These are phyloP conservation scores for Calliopum simillimum DNA, from an alignment of 2,888 invertebrate species.

Conservation along the genomic window DNA sequence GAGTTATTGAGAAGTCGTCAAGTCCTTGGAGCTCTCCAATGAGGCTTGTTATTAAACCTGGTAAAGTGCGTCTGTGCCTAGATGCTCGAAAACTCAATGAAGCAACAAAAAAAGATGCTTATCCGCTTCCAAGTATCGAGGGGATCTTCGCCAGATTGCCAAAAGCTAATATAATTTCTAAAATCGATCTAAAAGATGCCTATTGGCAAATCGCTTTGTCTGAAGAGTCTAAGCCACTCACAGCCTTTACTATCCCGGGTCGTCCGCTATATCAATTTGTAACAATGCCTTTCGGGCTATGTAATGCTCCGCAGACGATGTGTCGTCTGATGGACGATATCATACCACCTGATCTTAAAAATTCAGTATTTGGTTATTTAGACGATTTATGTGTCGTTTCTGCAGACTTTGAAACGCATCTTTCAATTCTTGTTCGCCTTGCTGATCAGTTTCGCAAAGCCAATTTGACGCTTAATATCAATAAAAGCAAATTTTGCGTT, in stretches of 20 bases:
- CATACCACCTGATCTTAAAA: conserved; percentile 15
- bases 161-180: conserved; percentile 33
- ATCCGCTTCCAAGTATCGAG: conserved; percentile 39
- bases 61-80: conserved; percentile 35
- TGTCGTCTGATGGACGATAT: conserved; percentile 25
- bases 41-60: conserved; percentile 34
- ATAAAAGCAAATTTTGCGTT: conserved; percentile 42
- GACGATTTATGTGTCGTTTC: conserved; percentile 32
- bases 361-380: conserved; percentile 31
- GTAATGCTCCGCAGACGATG: conserved; percentile 41
- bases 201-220: conserved; percentile 37
- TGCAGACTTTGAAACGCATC: conserved; percentile 18
- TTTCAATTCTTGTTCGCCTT: conserved; percentile 10
- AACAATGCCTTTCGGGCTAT: conserved; percentile 42
- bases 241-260: conserved; percentile 38
- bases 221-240: conserved; percentile 21
- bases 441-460: conserved; percentile 37
- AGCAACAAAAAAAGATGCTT: conserved; percentile 37
- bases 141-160: conserved; percentile 39
- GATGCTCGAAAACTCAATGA: conserved; percentile 38
- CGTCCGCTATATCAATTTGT: conserved; percentile 42
- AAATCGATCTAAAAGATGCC: conserved; percentile 32
- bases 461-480: conserved; percentile 42
- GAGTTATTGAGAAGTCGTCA: conserved; percentile 15
- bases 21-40: conserved; percentile 40